Conservation (phyloP, 2,888 invertebrate genomes). For the Arge pagana region DNA sequence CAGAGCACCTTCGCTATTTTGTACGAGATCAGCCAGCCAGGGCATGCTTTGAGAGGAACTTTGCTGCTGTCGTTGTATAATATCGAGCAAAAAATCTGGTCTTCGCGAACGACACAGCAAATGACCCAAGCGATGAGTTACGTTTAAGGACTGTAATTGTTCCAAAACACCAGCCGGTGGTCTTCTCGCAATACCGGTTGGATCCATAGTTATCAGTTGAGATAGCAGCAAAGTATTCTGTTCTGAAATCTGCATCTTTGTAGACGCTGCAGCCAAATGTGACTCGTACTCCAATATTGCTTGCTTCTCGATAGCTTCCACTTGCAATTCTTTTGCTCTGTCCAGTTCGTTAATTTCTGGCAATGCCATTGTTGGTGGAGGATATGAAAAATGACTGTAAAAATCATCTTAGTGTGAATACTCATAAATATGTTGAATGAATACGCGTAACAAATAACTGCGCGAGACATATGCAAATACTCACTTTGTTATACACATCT, state of each 20-base stretch:
- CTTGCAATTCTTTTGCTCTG: slow-evolving; percentile 69
- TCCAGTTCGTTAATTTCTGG: slow-evolving; percentile 66
- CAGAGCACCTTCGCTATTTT: slow-evolving; percentile 86
- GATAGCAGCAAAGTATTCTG: slow-evolving; percentile 83
- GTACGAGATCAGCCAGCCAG: slow-evolving; percentile 93
- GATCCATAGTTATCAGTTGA: slow-evolving; percentile 84
- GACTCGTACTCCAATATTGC: slow-evolving; percentile 87
- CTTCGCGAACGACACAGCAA: slow-evolving; percentile 85
- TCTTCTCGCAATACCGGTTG: slow-evolving; percentile 79
- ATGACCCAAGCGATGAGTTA: slow-evolving; percentile 82
- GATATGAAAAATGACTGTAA: slow-evolving; percentile 70
- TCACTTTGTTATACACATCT: slow-evolving; percentile 94
- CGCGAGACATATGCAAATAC: slow-evolving; percentile 39
- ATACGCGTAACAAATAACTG: background rate
- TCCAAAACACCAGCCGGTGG: slow-evolving; percentile 81
- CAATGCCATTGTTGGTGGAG: slow-evolving; percentile 69
- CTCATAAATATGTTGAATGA: background rate
- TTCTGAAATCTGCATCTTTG: slow-evolving; percentile 88
- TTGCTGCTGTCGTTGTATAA: slow-evolving; percentile 81
- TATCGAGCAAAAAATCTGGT: slow-evolving; percentile 90
- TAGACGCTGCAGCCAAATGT: slow-evolving; percentile 87
- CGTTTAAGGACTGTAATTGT: slow-evolving; percentile 77
- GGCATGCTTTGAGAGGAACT: slow-evolving; percentile 94
- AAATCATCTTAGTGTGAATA: slow-evolving; percentile 19
- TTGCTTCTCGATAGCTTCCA: slow-evolving; percentile 73